Evolutionary conservation across 1,140 invertebrate species (phyloP).

Genomic region (Diprion similis): DNA sequence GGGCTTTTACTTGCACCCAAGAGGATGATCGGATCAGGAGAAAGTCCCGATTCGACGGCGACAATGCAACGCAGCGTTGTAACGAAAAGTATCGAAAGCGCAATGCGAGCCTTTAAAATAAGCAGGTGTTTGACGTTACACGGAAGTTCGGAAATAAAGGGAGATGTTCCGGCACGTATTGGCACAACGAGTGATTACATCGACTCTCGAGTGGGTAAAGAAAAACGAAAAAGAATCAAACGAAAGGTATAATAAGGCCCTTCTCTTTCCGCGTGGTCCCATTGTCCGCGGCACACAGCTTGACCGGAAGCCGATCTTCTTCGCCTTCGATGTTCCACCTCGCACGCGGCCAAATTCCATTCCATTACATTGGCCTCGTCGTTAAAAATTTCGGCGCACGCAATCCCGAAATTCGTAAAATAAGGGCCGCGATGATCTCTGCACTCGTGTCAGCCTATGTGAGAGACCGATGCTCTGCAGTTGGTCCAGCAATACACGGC

Average conservation of each 20-base stretch:
- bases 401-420: background rate
- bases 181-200: no score
- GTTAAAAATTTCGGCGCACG: background rate
- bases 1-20: no score
- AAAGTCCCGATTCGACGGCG: no score
- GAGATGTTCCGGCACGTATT: no score
- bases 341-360: background rate
- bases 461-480: conserved; percentile 25
- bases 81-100: background rate
- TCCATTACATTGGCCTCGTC: background rate
- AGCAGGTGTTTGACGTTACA: conserved; percentile 12
- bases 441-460: conserved; percentile 19
- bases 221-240: conserved; percentile 12
- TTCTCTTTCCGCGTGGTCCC: no score
- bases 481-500: background rate
- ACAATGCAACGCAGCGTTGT: no score
- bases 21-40: no score
- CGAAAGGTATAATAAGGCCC: no score
- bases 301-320: background rate
- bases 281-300: conserved; percentile 15
- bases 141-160: no score
- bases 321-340: background rate
- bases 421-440: background rate
- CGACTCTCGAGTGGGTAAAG: no score
- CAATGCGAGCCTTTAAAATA: no score